Evolutionary conservation across 2,797 vertebrate species (phyloP), one percentile per base, ranked within the genome.

Genomic region (Enteromius anoplus): DNA sequence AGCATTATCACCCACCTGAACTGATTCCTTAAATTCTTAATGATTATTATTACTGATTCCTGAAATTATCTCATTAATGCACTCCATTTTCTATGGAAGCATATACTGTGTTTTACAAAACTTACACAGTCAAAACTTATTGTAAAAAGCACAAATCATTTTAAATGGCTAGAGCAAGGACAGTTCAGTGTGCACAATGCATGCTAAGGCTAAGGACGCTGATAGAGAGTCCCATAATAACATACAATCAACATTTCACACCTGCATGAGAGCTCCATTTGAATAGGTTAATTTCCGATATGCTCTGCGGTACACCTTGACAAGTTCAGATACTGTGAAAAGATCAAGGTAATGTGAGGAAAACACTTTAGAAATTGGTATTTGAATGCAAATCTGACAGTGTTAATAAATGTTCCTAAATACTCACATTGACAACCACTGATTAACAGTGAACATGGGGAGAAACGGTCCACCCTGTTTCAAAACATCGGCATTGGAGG

Each of bases 401-500:
- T 78, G 87, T 89, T 51, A 49, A 78, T 88, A 26, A 86, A 87
- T 85, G 80, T 82, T 82, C 84, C 70, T 83, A 12, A 1, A 75
- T 66, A 81, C 85, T 88, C 80, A 86, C 82, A 89, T 70, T 86
- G 84, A 90, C 80, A 82, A 86, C 64, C 86, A 88, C 86, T 75
- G 87, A 85, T 82, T 64, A 64, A 60, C 84, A 81, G 78, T 34
- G 86, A 75, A 83, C 45, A 81, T 73, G 1, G 65, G 53, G 58
- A 82, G 86, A 87, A 72, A 87, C 83, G 55, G 86, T 73, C 80
- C 88, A 84, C 77, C 86, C 72, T 80, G 49, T 89, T 90, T 92
- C 91, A 82, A 89, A 88, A 86, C 89, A 88, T 37, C 42, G 49
- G 53, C 76, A 80, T 86, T 87, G 88, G 89, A 83, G 81, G 73